Conservation (phyloP, 2,797 vertebrate genomes). For the Myoxocephalus aenaeus region DNA sequence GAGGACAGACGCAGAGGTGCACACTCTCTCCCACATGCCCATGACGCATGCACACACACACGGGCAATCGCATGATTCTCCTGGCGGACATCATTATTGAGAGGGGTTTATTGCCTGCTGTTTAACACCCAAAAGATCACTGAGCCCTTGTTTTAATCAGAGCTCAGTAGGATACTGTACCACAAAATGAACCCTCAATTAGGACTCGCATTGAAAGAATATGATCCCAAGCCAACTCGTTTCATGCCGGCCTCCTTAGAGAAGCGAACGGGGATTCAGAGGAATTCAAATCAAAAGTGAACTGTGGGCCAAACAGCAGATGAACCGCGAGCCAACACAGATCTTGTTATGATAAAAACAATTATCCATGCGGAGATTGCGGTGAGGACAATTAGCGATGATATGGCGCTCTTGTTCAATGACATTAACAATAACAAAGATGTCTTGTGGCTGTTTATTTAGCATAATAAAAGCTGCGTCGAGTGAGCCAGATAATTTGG, state of each 20-base stretch:
- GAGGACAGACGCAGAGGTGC: not conserved
- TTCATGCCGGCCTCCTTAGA: not conserved
- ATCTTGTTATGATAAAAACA: conserved; percentile 57
- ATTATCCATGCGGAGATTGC: conserved; percentile 54
- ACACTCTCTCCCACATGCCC: not conserved
- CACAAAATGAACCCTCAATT: conserved; percentile 35
- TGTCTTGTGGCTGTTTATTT: conserved; percentile 61
- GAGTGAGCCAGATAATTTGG: conserved; percentile 46
- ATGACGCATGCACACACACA: not conserved
- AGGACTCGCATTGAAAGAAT: conserved; percentile 30
- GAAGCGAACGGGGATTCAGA: conserved; percentile 21
- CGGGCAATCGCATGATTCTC: not conserved
- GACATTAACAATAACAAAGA: conserved; percentile 62
- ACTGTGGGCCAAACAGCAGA: conserved; percentile 27
- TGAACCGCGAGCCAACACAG: conserved; percentile 33
- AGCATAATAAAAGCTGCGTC: conserved; percentile 54
- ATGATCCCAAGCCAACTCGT: not conserved
- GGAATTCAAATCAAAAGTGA: conserved; percentile 47
- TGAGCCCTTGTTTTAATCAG: conserved; percentile 29
- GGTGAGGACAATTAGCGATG: conserved; percentile 56
- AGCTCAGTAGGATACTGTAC: conserved; percentile 24
- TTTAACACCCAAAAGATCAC: conserved; percentile 21
- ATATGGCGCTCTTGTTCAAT: conserved; percentile 56
- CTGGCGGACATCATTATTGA: not conserved
- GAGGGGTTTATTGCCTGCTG: conserved; percentile 20